A percentile compares a stretch with the other conserved stretches of the same genome.
Evolutionary conservation across 2,888 invertebrate species (phyloP).

Genomic region (Nycteola revayana): DNA sequence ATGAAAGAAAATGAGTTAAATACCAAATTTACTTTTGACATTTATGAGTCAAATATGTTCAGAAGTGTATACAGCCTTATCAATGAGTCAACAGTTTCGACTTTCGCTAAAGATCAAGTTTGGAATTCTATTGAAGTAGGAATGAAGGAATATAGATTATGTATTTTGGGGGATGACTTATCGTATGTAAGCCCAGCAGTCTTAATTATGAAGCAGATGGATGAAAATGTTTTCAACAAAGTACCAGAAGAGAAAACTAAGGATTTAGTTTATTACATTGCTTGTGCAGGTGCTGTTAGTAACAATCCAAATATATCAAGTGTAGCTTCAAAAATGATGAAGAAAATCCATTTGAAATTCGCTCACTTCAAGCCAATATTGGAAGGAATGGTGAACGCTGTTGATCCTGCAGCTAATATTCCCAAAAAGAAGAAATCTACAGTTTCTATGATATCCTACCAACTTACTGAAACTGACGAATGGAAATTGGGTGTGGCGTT

Average conservation of each 20-base stretch:
- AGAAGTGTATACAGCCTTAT: slow-evolving; percentile 80
- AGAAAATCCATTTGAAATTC: slow-evolving; percentile 85
- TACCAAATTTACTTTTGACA: slow-evolving; percentile 56
- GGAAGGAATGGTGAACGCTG: slow-evolving; percentile 80
- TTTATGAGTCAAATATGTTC: slow-evolving; percentile 78
- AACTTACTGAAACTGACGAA: slow-evolving; percentile 83
- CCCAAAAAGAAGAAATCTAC: slow-evolving; percentile 68
- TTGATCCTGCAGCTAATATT: slow-evolving; percentile 55
- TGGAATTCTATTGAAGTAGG: slow-evolving; percentile 83
- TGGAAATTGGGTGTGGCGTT: slow-evolving; percentile 92
- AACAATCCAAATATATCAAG: slow-evolving; percentile 83
- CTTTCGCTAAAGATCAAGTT: slow-evolving; percentile 63
- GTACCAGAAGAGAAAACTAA: slow-evolving; percentile 71
- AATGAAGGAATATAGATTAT: slow-evolving; percentile 77
- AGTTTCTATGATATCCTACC: slow-evolving; percentile 76
- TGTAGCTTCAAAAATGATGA: slow-evolving; percentile 84
- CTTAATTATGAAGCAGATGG: slow-evolving; percentile 81
- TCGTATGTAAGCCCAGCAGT: slow-evolving; percentile 64
- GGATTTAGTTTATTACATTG: slow-evolving; percentile 74
- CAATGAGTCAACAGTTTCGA: slow-evolving; percentile 70
- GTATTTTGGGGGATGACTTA: slow-evolving; percentile 58
- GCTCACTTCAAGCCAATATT: slow-evolving; percentile 82
- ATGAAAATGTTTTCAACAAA: slow-evolving; percentile 76
- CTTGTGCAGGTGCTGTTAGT: slow-evolving; percentile 80
- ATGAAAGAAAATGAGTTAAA: slow-evolving; percentile 46